These are phyloP conservation scores for Lasioglossum malachurum DNA, from an alignment of 2,888 invertebrate species.

Conservation along the genomic window DNA sequence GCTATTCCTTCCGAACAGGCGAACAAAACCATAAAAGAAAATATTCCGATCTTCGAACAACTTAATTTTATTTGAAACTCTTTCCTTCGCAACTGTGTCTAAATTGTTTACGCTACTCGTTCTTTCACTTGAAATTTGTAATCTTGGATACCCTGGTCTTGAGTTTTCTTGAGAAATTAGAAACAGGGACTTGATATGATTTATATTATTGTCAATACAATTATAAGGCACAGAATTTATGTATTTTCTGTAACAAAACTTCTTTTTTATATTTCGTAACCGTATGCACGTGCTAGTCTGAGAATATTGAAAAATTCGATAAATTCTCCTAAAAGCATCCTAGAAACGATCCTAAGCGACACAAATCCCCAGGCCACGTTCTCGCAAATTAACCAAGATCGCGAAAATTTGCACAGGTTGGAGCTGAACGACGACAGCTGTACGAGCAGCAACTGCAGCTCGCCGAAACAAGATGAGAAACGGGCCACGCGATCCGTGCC, in stretches of 20 bases:
- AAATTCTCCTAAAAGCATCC: too few species aligned
- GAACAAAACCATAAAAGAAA: background rate
- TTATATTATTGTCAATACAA: too few species aligned
- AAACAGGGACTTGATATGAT: background rate
- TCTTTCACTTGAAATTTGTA: background rate
- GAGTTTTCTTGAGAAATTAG: background rate
- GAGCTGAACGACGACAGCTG: conserved; percentile 70
- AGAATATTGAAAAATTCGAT: background rate
- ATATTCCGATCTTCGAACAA: background rate
- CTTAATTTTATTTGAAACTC: background rate
- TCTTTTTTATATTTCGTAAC: background rate
- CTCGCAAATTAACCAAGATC: conserved; percentile 26
- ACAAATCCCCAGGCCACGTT: background rate
- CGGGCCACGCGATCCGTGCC: conserved; percentile 58
- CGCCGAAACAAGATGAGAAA: conserved; percentile 67
- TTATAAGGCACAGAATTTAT: too few species aligned
- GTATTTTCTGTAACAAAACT: too few species aligned
- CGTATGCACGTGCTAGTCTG: background rate
- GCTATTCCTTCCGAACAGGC: background rate
- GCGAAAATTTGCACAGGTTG: conserved; percentile 22
- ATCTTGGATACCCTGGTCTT: background rate
- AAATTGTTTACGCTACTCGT: background rate
- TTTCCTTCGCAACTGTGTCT: background rate
- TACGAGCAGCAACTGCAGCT: conserved; percentile 71
- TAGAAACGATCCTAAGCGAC: too few species aligned